Percentiles rank a stretch among this genome's conserved stretches.
These are phyloP conservation scores for Zalophus californianus DNA, from an alignment of 2,797 vertebrate species.

Conservation along the genomic window DNA sequence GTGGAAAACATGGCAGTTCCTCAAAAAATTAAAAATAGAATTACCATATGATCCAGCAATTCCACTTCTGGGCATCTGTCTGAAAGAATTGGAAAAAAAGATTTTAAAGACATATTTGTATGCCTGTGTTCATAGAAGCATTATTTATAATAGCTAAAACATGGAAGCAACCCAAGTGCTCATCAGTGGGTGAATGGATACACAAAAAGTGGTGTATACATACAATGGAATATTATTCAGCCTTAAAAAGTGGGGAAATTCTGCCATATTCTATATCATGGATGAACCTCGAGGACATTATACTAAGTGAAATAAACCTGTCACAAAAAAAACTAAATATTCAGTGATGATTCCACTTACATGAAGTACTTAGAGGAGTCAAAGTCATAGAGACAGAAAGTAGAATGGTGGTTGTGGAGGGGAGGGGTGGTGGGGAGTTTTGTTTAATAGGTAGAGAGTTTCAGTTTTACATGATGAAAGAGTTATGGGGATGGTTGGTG, in stretches of 20 bases:
- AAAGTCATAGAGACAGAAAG: background rate
- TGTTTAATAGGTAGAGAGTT: background rate
- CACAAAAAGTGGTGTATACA: background rate
- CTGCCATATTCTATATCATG: background rate
- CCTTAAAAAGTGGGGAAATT: background rate
- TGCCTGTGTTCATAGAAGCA: background rate
- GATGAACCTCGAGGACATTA: background rate
- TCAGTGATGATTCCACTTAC: background rate
- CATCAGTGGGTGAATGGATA: background rate
- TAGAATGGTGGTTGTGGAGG: background rate
- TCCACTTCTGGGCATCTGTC: background rate
- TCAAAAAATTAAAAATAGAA: background rate
- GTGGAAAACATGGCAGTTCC: background rate
- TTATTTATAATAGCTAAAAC: background rate
- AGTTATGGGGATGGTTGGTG: background rate
- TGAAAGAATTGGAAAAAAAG: background rate
- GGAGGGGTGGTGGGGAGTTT: background rate
- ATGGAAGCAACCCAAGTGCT: background rate
- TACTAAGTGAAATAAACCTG: background rate
- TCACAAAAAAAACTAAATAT: background rate
- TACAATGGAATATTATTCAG: background rate
- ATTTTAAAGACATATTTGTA: background rate
- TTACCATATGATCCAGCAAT: background rate
- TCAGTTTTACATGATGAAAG: background rate
- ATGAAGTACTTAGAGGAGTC: background rate